Base-by-base conservation (phyloP, 1,140 invertebrate species). In the Apis cerana region DNA sequence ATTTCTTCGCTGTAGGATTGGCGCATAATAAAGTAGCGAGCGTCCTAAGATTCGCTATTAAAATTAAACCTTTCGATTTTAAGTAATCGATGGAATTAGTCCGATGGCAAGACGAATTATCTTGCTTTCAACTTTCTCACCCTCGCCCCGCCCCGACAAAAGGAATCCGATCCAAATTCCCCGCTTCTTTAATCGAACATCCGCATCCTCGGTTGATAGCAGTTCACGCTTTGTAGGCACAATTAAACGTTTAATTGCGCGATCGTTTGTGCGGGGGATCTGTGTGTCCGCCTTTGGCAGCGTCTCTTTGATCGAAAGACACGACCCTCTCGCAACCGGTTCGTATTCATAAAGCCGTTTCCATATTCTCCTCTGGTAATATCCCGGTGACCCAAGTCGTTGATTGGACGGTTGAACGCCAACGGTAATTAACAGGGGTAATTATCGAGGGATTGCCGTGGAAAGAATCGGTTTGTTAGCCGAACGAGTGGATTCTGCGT, bases 371-470 rank as follows among this genome's bases (percentile, higher is more conserved):
- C 43, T n/a, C 11, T 12, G n/a, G 15, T 67, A 27, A 54, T 33
- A 48, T 82, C 58, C 19, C 50, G 1, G 27, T 71, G 67, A 67
- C 69, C 68, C 5, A 10, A n/a, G 19, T 50, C 43, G 71, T 23
- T 70, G 71, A 84, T 84, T 82, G 65, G 71, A 62, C 15, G 52
- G 65, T 74, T 65, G 59, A 58, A 50, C 50, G 19, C 23, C 56
- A 56, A 23, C n/a, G 67, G 33, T 76, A 82, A 81, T 84, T 84
- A 81, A 76, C 58, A 64, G 70, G 11, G 58, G 65, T 84, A 84
- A 84, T 84, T 84, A 69, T 82, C 33, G 23, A n/a, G 19, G 27
- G 50, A 11, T 19, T 1, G 13, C 13, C 4, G 43, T 43, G 13
- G n/a, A 33, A 69, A n/a, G 64, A 62, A 33, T 48, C 58, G 76